A percentile compares a stretch with the other conserved stretches of the same genome.
phyloP scores from a whole-genome alignment of 2,888 invertebrate species.

The Mesochorus sp. region DNA sequence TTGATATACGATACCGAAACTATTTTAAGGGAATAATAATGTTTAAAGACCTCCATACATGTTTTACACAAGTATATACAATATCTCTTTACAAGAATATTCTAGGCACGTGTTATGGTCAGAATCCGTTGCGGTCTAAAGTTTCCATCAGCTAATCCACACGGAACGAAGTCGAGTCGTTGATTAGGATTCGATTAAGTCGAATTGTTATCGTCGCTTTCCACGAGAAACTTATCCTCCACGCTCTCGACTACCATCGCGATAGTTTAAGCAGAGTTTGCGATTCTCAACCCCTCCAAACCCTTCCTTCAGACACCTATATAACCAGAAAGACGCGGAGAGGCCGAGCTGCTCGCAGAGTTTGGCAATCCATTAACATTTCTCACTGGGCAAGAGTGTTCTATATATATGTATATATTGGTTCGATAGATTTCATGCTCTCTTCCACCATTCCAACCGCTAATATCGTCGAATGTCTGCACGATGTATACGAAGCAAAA shows the following conservation, averaged over 20 bases:
- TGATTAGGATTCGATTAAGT: constrained; percentile 53
- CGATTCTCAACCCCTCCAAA: not conserved
- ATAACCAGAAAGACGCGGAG: not conserved
- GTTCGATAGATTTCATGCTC: constrained; percentile 26
- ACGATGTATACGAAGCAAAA: not conserved
- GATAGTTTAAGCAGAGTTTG: constrained; percentile 25
- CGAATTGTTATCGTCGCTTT: constrained; percentile 44
- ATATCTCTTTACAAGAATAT: too few species aligned
- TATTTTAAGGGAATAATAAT: too few species aligned
- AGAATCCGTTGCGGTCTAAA: too few species aligned
- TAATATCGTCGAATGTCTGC: constrained; percentile 1
- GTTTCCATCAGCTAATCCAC: constrained; percentile 39
- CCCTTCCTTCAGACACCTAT: too few species aligned
- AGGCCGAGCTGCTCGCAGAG: constrained; percentile 12
- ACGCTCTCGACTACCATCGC: constrained; percentile 1
- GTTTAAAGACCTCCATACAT: too few species aligned
- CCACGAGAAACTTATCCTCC: constrained; percentile 37
- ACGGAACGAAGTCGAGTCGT: constrained; percentile 28
- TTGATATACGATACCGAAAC: too few species aligned
- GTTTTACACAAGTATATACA: too few species aligned
- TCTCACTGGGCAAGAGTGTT: constrained; percentile 36
- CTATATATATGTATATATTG: too few species aligned
- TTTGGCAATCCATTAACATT: constrained; percentile 47
- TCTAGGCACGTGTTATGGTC: not conserved
- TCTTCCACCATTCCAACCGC: not conserved